Base-by-base conservation (phyloP, 2,113 vertebrate genomes). In the Oryzias celebensis region DNA sequence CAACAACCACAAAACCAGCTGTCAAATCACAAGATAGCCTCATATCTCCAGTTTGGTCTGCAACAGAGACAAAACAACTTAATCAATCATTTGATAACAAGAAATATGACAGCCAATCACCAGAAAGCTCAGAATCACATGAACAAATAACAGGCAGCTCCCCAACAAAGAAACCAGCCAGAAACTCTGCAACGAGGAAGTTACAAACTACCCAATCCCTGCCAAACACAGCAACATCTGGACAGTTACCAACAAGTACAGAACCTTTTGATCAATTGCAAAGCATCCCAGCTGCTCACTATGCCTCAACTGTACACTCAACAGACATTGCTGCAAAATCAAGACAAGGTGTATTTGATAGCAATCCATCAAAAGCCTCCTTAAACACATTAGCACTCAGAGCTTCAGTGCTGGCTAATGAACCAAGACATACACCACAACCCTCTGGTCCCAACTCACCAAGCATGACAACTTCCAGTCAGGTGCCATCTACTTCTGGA, bases 341-440 rank as follows among this genome's bases (percentile, higher is more conserved):
- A 15, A 52, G 13, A 28, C 70, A 67, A 36, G 36, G 36, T 28
- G 46, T 63, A 6, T 24, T 52, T 50, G 23, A n/a, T 18, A 78
- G 24, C 1, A 71, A 22, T 47, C 69, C 65, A 31, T 58, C 65
- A 55, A 1, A 24, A 65, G 43, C 28, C 1, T 36, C 6, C 42
- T 31, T 55, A 54, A 54, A 26, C 1, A 16, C 41, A 53, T 28
- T 45, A 10, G 36, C 17, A 51, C 22, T 28, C 55, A 51, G 15
- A 45, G 59, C 17, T 20, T 53, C 6, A 54, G 15, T 18, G 46
- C 14, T 6, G 64, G 8, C 18, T 58, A 42, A 47, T 5, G 31
- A 36, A 17, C 65, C 36, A 14, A 36, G 10, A 36, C 36, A 36
- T 2, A 36, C 36, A 2, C 10, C 36, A 36, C 36, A 36, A 36